phyloP scores from a whole-genome alignment of 53 echinoderm and acorn worm genomes.

The Glandiceps talaboti region DNA sequence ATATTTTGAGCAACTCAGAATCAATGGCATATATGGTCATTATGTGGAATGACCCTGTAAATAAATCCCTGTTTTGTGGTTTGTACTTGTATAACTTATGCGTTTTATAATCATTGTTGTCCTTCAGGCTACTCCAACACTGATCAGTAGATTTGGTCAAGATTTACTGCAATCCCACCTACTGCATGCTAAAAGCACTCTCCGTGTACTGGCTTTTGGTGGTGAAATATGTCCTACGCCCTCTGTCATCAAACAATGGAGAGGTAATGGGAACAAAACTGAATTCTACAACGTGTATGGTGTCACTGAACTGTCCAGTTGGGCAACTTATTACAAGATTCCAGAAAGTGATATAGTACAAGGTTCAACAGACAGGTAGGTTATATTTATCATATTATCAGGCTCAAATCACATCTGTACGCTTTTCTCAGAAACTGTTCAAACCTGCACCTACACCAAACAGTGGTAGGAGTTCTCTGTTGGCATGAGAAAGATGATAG shows the following conservation, averaged over 20 bases:
- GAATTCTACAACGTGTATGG: conserved; percentile 81
- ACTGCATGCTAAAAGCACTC: conserved; percentile 18
- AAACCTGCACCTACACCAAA: no score
- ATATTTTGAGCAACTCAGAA: no score
- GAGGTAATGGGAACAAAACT: conserved; percentile 45
- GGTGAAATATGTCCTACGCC: conserved; percentile 74
- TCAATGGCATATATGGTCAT: neutral
- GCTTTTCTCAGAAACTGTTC: no score
- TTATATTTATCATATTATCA: no score
- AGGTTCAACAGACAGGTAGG: conserved; percentile 18
- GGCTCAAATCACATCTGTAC: no score
- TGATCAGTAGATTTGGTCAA: conserved; percentile 33
- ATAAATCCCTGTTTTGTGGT: no score
- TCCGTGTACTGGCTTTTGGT: conserved; percentile 66
- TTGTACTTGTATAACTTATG: no score
- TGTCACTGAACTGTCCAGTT: conserved; percentile 86
- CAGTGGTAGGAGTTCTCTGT: no score
- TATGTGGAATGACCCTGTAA: neutral
- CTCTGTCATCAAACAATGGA: conserved; percentile 39
- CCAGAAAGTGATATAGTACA: conserved; percentile 16
- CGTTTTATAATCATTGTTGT: neutral
- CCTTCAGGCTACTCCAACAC: conserved; percentile 61
- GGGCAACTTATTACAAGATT: conserved; percentile 63
- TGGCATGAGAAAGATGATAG: no score
- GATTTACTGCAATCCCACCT: conserved; percentile 17